These are phyloP conservation scores for Mormyrus hasselquistii DNA, from an alignment of 2,797 vertebrate species.

Conservation along the genomic window DNA sequence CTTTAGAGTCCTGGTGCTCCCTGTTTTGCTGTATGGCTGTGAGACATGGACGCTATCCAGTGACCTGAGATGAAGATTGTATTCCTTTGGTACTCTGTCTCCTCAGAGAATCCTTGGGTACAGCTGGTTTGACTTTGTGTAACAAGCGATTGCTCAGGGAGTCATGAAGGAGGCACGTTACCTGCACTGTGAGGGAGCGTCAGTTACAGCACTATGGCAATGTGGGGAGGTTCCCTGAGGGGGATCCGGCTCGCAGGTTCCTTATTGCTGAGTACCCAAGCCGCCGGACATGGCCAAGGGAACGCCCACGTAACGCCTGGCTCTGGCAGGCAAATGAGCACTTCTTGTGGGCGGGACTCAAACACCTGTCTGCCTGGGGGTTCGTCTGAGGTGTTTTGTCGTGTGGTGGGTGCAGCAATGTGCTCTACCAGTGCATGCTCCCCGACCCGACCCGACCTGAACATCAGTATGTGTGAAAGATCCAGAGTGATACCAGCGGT, in stretches of 20 bases:
- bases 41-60: not conserved
- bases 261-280: not conserved
- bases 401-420: no score
- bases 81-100: not conserved
- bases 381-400: no score
- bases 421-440: no score
- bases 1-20: not conserved
- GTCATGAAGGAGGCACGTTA: not conserved
- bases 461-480: not conserved
- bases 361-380: not conserved
- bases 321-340: not conserved
- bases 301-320: not conserved
- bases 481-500: not conserved
- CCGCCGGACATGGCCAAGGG: not conserved
- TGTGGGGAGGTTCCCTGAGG: not conserved
- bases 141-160: not conserved
- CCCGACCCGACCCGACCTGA: not conserved
- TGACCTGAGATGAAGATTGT: not conserved
- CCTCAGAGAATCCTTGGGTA: not conserved
- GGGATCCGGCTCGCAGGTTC: not conserved
- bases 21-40: not conserved
- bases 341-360: not conserved
- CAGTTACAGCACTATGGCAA: not conserved
- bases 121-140: not conserved
- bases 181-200: not conserved